Percentiles rank a stretch among this genome's conserved stretches.
Conservation (phyloP, 2,797 vertebrate genomes). For the Oreochromis grahami region DNA sequence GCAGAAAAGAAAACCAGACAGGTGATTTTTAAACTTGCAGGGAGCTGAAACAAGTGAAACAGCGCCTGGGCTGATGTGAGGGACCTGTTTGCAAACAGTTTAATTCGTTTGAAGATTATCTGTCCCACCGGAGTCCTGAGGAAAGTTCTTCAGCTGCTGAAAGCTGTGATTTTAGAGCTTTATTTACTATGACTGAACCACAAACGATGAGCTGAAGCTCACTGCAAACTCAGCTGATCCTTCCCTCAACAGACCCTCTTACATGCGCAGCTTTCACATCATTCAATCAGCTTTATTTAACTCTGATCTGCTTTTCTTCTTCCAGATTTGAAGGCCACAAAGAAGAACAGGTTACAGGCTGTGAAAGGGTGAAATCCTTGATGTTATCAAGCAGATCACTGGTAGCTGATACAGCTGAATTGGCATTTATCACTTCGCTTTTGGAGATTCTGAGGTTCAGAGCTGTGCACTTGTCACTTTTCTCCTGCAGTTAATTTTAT, state of each 20-base stretch:
- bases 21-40: neutral
- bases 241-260: neutral
- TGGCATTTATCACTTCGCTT: neutral
- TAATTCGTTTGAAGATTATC: neutral
- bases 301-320: neutral
- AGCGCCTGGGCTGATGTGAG: neutral
- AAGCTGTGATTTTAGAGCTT: neutral
- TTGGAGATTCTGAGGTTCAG: neutral
- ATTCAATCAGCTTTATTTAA: neutral
- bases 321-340: neutral
- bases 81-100: neutral
- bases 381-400: neutral
- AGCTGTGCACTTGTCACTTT: neutral
- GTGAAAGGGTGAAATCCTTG: accelerated
- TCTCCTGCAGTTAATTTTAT: neutral
- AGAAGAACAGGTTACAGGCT: neutral
- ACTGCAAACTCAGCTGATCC: neutral
- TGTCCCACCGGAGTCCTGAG: neutral
- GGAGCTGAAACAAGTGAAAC: accelerated
- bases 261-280: neutral
- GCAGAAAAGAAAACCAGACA: neutral
- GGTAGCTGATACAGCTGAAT: accelerated
- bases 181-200: neutral
- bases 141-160: neutral
- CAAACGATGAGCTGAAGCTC: neutral